Percentiles rank a stretch among this genome's conserved stretches.
These are phyloP conservation scores for Myzus persicae DNA, from an alignment of 1,140 invertebrate genomes.

Conservation along the genomic window DNA sequence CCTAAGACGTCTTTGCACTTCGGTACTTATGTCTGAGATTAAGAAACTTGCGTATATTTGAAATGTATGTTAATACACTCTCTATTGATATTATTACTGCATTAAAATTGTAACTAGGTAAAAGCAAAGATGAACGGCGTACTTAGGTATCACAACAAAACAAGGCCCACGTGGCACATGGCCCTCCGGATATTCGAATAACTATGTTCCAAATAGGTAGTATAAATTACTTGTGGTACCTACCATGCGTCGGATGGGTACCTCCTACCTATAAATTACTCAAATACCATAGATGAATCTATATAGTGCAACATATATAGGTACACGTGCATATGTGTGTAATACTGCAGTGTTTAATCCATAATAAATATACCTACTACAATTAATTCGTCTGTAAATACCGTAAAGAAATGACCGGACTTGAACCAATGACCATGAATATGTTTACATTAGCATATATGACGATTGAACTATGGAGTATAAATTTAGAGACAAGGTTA, in stretches of 20 bases:
- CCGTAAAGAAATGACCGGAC: conserved; percentile 42
- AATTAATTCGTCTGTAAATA: conserved; percentile 27
- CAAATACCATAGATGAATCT: neutral
- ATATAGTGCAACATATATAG: neutral
- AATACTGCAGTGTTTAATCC: neutral
- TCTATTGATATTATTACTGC: neutral
- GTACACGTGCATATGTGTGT: neutral
- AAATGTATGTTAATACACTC: neutral
- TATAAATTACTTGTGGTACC: neutral
- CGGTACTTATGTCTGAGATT: neutral
- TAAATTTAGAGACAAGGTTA: conserved; percentile 42
- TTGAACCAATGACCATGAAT: conserved; percentile 44
- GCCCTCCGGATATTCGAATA: neutral
- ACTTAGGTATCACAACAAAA: neutral
- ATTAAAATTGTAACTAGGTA: neutral
- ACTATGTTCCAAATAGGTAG: neutral
- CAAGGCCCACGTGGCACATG: neutral
- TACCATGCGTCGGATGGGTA: neutral
- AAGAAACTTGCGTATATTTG: neutral
- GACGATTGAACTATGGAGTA: conserved; percentile 24
- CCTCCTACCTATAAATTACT: neutral
- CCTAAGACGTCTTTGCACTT: no score
- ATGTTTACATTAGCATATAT: neutral
- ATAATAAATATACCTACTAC: neutral
- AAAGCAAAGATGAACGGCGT: neutral